phyloP scores from a whole-genome alignment of 2,888 invertebrate species.

The Chalcis sispes region DNA sequence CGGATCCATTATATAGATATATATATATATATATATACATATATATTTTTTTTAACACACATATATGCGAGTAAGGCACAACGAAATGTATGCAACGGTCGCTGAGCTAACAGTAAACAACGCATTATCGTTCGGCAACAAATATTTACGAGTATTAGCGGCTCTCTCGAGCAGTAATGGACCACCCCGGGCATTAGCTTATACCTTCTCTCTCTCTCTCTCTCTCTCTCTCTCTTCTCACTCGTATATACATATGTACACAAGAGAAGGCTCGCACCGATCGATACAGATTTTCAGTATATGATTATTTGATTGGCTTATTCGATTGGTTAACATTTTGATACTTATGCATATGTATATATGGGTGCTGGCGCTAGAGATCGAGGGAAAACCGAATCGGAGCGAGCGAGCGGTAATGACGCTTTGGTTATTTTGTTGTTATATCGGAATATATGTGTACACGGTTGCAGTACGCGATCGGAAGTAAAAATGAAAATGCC shows the following conservation, averaged over 20 bases:
- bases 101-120: conserved; percentile 37
- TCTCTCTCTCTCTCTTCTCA: no score
- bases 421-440: background rate
- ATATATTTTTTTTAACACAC: no score
- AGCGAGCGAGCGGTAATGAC: background rate
- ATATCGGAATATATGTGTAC: background rate
- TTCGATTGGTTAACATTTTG: conserved; percentile 64
- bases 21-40: no score
- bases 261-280: conserved; percentile 56
- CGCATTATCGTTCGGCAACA: conserved; percentile 39
- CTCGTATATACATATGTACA: conserved; percentile 7
- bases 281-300: conserved; percentile 64
- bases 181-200: conserved; percentile 21
- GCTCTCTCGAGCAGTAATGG: conserved; percentile 32
- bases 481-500: background rate
- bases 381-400: no score
- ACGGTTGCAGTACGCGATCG: background rate
- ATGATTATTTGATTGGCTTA: conserved; percentile 65
- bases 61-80: no score
- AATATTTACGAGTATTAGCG: conserved; percentile 52
- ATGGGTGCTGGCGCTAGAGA: background rate
- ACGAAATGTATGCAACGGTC: background rate
- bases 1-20: no score
- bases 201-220: no score
- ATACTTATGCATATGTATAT: conserved; percentile 2